phyloP scores from a whole-genome alignment of 2,797 vertebrate species.

The Semotilus atromaculatus region DNA sequence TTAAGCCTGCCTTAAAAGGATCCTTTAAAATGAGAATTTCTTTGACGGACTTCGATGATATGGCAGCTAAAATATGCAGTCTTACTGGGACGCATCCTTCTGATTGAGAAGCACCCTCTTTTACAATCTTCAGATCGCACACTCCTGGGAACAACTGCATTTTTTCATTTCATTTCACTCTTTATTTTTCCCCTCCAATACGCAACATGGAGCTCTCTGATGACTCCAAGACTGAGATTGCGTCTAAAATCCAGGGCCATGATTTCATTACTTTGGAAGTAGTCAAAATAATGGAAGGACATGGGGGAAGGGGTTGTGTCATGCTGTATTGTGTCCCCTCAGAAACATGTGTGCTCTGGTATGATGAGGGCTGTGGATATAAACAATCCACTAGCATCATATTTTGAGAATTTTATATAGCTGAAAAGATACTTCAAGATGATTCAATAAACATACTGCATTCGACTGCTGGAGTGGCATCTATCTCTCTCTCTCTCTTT shows the following conservation, averaged over 20 bases:
- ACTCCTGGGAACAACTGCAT: slow-evolving; percentile 73
- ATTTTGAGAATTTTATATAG: slow-evolving; percentile 41
- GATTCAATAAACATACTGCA: not conserved
- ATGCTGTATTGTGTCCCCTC: slow-evolving; percentile 53
- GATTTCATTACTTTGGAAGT: slow-evolving; percentile 63
- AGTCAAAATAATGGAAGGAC: slow-evolving; percentile 39
- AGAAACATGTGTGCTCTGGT: slow-evolving; percentile 49
- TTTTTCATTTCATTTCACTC: slow-evolving; percentile 81
- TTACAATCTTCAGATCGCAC: slow-evolving; percentile 75
- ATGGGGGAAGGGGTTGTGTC: slow-evolving; percentile 50
- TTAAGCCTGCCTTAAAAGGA: not conserved
- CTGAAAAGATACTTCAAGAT: not conserved
- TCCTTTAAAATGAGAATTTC: not conserved
- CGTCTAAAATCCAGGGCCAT: slow-evolving; percentile 70
- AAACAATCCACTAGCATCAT: slow-evolving; percentile 25
- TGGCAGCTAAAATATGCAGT: not conserved
- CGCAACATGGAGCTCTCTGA: slow-evolving; percentile 76
- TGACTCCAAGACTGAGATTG: slow-evolving; percentile 73
- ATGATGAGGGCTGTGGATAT: slow-evolving; percentile 18
- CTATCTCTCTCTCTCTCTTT: slow-evolving; percentile 48
- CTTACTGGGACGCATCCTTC: not conserved
- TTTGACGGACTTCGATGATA: not conserved
- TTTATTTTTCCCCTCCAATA: slow-evolving; percentile 58
- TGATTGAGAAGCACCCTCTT: slow-evolving; percentile 35
- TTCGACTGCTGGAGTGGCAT: not conserved